Base-by-base conservation (phyloP, 2,797 vertebrate genomes). In the Eutrigla gurnardus region DNA sequence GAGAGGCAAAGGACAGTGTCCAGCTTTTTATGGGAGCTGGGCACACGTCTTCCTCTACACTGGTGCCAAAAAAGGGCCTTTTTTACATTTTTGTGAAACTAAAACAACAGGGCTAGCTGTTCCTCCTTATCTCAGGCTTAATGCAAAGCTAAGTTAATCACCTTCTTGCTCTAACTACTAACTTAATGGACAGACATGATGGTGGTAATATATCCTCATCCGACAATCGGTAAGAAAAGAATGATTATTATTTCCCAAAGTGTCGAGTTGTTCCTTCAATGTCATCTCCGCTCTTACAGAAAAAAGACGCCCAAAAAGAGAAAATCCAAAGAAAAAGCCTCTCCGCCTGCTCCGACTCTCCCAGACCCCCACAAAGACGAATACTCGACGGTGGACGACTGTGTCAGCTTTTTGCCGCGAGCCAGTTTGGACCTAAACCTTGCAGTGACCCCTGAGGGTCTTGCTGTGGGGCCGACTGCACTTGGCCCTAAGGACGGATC, bases 381-480 rank as follows among this genome's bases (percentile, higher is more conserved):
- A 33, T 95, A 94, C 82, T 90, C 93, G 0, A 92, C 89, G 0
- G 88, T 94, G 66, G 88, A 92, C 0, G 84, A 90, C 9, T 91
- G 78, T 35, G 49, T 67, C 18, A 5, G 40, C 53, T 5, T 78
- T 80, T 73, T 86, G 63, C 70, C 47, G 2, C 57, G 13, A 39
- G 55, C 60, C 58, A 25, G 54, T 61, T 46, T 49, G 47, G 76
- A 81, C 61, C 69, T 60, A 33, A 35, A 71, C 62, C 35, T 61
- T 2, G 1, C 75, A 3, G 18, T 0, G 65, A 39, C 36, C 37
- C 12, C 67, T 7, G 78, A 86, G 17, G 32, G 54, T 3, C 55
- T 40, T 7, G 60, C 46, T 33, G 73, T 43, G 1, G 63, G 66
- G 59, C 55, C 77, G 3, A 32, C 40, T 4, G 62, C 58, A 42